Evolutionary conservation across 2,113 vertebrate species (phyloP).

Genomic region (Salvelinus sp.): DNA sequence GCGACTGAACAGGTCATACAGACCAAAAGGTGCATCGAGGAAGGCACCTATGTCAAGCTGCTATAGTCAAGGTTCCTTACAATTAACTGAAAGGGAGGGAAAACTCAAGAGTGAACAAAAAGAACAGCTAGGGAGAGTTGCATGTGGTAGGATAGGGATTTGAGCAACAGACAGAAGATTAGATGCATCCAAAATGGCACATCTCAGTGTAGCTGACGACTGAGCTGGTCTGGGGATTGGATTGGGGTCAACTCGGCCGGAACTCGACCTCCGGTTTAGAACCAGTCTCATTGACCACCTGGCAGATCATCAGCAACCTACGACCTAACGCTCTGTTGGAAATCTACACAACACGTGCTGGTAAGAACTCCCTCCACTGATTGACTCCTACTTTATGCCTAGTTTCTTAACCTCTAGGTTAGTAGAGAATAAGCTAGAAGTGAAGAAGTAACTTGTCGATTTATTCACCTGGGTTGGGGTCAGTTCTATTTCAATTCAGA

Average conservation of each 20-base stretch:
- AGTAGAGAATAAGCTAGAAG: too few relatives aligned
- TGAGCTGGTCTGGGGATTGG: neutral
- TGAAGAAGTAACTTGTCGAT: too few relatives aligned
- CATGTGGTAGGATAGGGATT: slow-evolving; percentile 17
- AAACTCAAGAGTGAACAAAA: slow-evolving; percentile 24
- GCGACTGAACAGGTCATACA: neutral
- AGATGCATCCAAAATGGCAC: neutral
- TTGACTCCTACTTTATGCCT: too few relatives aligned
- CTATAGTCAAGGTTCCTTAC: neutral
- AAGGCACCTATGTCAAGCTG: slow-evolving; percentile 28
- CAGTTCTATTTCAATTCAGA: too few relatives aligned
- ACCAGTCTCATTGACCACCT: neutral
- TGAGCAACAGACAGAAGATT: neutral
- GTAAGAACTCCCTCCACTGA: neutral
- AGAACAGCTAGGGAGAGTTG: neutral
- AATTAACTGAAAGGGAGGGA: too few relatives aligned
- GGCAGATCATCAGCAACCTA: neutral
- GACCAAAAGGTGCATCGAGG: neutral
- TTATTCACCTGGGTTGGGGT: too few relatives aligned
- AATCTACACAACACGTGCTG: neutral
- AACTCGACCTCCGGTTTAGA: neutral
- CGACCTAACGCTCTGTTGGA: neutral
- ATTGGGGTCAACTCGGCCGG: neutral
- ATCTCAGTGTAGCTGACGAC: neutral
- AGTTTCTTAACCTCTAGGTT: too few relatives aligned